A percentile compares a stretch with the other conserved stretches of the same genome.
Conservation (phyloP, 2,113 vertebrate genomes). For the Natator depressus region DNA sequence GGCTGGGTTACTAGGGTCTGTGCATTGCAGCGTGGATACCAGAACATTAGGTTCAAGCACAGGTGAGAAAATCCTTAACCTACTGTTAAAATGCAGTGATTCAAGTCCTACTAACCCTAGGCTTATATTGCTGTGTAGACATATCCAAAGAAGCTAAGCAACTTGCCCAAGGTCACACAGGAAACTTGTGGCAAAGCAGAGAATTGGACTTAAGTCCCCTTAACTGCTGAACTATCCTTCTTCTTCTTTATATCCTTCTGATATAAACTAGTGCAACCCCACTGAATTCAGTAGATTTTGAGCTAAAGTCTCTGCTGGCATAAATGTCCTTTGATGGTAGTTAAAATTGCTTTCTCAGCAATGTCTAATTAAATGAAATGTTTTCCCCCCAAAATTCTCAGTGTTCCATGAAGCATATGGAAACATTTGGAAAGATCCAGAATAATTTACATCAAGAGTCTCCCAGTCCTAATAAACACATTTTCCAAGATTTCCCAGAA, state of each 20-base stretch:
- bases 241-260: not conserved
- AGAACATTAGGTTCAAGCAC: not conserved
- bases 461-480: not conserved
- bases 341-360: conserved; percentile 19
- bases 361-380: not conserved
- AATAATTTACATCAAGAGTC: conserved; percentile 32
- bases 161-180: not conserved
- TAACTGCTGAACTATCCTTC: not conserved
- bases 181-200: not conserved
- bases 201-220: not conserved
- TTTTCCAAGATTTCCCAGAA: not conserved
- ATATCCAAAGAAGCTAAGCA: not conserved
- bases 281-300: not conserved
- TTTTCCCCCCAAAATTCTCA: not conserved
- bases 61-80: not conserved
- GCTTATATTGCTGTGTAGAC: not conserved
- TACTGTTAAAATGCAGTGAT: not conserved
- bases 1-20: not conserved
- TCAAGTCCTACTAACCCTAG: not conserved
- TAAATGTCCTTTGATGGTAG: not conserved
- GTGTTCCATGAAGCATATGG: conserved; percentile 2
- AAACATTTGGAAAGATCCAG: conserved; percentile 20
- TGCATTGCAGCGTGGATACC: not conserved
- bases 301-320: no score
- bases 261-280: not conserved